Percentiles rank a stretch among this genome's conserved stretches.
Conservation (phyloP, 2,113 vertebrate species). For the Channa argus region DNA sequence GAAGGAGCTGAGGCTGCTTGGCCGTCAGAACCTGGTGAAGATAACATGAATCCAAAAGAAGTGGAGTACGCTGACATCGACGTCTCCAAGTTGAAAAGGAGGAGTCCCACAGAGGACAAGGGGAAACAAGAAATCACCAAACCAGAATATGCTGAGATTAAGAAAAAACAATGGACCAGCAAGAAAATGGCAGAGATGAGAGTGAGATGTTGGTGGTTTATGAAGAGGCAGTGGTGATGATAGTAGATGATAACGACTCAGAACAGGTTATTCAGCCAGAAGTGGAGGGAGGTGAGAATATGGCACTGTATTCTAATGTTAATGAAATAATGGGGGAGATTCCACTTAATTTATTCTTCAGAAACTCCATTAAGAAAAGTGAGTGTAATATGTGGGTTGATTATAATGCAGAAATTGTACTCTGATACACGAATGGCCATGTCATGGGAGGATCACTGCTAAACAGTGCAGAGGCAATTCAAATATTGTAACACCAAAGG, state of each 20-base stretch:
- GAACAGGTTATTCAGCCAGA: not conserved
- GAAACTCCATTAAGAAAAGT: too few relatives aligned
- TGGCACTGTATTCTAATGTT: constrained; percentile 34
- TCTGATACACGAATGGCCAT: too few relatives aligned
- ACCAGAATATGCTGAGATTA: constrained; percentile 76
- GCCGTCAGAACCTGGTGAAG: not conserved
- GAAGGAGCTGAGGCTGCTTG: constrained; percentile 2
- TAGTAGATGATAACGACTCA: not conserved
- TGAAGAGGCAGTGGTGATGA: not conserved
- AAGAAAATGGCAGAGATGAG: not conserved
- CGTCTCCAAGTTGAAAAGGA: constrained; percentile 51
- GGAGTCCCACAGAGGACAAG: not conserved
- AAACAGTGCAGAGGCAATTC: too few relatives aligned
- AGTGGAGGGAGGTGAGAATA: constrained; percentile 13
- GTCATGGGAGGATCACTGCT: too few relatives aligned
- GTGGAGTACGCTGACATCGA: constrained; percentile 69
- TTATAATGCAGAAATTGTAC: too few relatives aligned
- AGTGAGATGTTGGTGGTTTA: constrained; percentile 8
- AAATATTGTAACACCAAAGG: too few relatives aligned
- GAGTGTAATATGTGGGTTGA: too few relatives aligned
- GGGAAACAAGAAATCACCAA: constrained; percentile 1
- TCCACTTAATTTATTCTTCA: too few relatives aligned
- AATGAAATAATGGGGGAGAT: constrained; percentile 14
- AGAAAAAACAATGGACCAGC: not conserved
- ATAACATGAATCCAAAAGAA: constrained; percentile 20